A percentile compares a stretch with the other conserved stretches of the same genome.
phyloP scores from a whole-genome alignment of 2,113 vertebrate genomes.

The Mungos mungo region DNA sequence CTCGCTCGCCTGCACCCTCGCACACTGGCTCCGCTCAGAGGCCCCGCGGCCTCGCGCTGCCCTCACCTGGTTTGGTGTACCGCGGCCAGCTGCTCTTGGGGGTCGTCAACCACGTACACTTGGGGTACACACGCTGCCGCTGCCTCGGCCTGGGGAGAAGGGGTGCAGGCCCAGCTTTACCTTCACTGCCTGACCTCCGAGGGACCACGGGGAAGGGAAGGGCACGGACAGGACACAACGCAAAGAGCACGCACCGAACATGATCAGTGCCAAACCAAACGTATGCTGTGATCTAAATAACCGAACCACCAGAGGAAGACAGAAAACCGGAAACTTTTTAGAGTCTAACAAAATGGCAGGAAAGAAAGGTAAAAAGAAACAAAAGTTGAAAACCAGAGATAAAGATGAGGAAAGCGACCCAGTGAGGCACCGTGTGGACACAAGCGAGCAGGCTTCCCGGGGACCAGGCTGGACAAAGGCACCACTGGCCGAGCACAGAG shows the following conservation, averaged over 20 bases:
- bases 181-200: neutral
- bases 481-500: accelerated
- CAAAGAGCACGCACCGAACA: accelerated
- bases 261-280: accelerated
- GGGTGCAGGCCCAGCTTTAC: neutral
- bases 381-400: neutral
- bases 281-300: accelerated
- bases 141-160: constrained; percentile 87
- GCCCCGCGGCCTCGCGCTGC: no score
- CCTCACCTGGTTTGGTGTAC: constrained; percentile 93
- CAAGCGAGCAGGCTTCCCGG: no score
- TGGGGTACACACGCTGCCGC: constrained; percentile 91
- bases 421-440: accelerated
- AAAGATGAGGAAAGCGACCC: neutral
- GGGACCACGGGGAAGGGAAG: accelerated
- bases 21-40: accelerated
- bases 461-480: neutral
- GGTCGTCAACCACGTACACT: constrained; percentile 93
- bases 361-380: no score
- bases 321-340: neutral
- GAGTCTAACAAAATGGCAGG: neutral
- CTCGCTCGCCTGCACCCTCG: neutral
- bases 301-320: neutral
- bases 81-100: constrained; percentile 96
- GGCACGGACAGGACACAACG: neutral